Evolutionary conservation across 2,888 invertebrate genomes (phyloP), one percentile per base, ranked within the genome.

Genomic region (Druceiella hillmani): DNA sequence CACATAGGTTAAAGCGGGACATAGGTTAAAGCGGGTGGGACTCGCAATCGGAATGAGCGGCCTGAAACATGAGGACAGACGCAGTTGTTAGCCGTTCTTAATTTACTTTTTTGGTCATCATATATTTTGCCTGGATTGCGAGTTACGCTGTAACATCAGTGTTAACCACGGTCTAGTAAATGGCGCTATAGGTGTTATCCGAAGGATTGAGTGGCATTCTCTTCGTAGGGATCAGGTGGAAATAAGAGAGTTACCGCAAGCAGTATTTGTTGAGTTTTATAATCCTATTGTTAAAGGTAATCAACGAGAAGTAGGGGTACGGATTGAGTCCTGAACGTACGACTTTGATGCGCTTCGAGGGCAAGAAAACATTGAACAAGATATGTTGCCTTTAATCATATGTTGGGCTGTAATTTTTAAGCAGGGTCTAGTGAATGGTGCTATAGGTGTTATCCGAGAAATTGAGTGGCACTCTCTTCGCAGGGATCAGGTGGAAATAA

Each of bases 191-290:
- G 17, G 14, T 17, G 30, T 30, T 6, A 30, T 30, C 16, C 15
- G 30, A n/a, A 16, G n/a, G 10, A 15, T 16, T 10, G 30, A 16
- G 30, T 30, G 14, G 30, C 16, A 15, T 30, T 9, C 30, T n/a
- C 30, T 30, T 30, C 30, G 30, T 5, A 13, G 30, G 17, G 30
- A 30, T 4, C 30, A 30, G 17, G 7, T 16, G n/a, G 30, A 30
- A n/a, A 6, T 14, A n/a, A 17, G 30, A 14, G 30, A 30, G 16
- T 17, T 30, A 16, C 30, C 17, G 16, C 30, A 30, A 30, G 30
- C 30, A 3, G 16, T 30, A n/a, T 16, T 30, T 16, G 30, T 30
- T 4, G 16, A 17, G 17, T 16, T 30, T 16, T 15, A 30, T 11
- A 15, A 11, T n/a, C 27, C 11, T 11, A 27, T 4, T 14, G 15